A percentile compares a stretch with the other conserved stretches of the same genome.
These are phyloP conservation scores for Eilema sororculum DNA, from an alignment of 2,888 invertebrate species.

Conservation along the genomic window DNA sequence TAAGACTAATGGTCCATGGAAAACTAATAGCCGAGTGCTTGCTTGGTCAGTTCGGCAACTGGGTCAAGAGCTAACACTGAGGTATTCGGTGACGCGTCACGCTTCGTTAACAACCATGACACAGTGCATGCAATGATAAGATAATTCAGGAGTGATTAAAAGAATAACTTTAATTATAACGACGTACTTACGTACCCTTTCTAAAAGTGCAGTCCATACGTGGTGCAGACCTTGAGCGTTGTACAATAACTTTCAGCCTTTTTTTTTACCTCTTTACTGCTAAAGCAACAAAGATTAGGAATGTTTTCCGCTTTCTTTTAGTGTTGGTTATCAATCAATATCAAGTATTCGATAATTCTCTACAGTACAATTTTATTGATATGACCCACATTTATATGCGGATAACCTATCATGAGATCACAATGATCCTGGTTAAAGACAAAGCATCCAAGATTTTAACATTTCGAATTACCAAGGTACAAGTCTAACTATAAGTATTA, in stretches of 20 bases:
- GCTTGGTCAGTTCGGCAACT: neutral
- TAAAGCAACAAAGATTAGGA: neutral
- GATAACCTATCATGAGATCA: too few relatives aligned
- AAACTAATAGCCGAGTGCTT: neutral
- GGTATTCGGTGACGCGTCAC: neutral
- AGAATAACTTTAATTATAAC: neutral
- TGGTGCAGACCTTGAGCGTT: neutral
- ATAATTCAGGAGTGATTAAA: neutral
- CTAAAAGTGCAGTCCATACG: neutral
- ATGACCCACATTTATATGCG: too few relatives aligned
- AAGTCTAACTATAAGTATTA: too few relatives aligned
- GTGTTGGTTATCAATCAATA: too few relatives aligned
- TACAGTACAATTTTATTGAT: too few relatives aligned
- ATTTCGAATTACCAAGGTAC: too few relatives aligned
- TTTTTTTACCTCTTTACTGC: neutral
- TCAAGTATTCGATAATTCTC: too few relatives aligned
- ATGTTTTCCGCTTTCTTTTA: too few relatives aligned
- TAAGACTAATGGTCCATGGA: neutral
- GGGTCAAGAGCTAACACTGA: slow-evolving; percentile 9
- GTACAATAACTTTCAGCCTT: neutral
- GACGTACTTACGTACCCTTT: neutral
- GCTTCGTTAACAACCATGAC: slow-evolving; percentile 3
- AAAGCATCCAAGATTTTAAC: too few relatives aligned
- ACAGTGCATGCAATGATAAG: neutral
- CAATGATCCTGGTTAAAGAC: too few relatives aligned